A percentile compares a stretch with the other conserved stretches of the same genome.
Evolutionary conservation across 1,140 invertebrate genomes (phyloP).

Genomic region (Lasaia peninsularis): DNA sequence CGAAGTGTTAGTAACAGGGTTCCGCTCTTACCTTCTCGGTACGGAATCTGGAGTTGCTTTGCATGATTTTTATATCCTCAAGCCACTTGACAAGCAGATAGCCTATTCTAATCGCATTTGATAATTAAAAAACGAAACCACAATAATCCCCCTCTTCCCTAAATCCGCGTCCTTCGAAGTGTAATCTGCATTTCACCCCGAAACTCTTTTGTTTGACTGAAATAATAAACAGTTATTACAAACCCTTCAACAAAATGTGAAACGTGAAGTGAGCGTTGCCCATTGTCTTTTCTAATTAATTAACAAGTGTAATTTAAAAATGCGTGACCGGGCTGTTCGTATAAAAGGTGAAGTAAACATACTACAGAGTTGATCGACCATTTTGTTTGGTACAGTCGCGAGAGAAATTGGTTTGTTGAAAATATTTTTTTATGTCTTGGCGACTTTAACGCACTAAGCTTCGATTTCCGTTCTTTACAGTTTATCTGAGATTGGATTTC

Average conservation of each 20-base stretch:
- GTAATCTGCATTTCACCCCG: not conserved
- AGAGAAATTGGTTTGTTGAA: not conserved
- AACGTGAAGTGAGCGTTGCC: not conserved
- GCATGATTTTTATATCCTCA: too few relatives aligned
- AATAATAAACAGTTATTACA: slow-evolving; percentile 5
- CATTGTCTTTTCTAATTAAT: slow-evolving; percentile 1
- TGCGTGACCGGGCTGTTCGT: not conserved
- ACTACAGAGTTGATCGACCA: not conserved
- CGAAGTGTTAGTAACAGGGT: too few relatives aligned
- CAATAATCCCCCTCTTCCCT: too few relatives aligned
- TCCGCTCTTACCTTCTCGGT: too few relatives aligned
- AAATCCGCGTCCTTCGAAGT: too few relatives aligned
- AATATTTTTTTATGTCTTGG: too few relatives aligned
- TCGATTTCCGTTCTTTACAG: too few relatives aligned
- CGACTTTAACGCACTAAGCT: not conserved
- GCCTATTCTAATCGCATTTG: too few relatives aligned
- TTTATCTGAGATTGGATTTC: too few relatives aligned
- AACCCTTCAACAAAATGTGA: not conserved
- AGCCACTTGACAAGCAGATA: too few relatives aligned
- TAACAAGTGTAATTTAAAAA: slow-evolving; percentile 11
- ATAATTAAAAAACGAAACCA: too few relatives aligned
- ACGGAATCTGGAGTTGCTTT: too few relatives aligned
- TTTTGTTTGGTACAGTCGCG: not conserved
- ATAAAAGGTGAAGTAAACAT: not conserved
- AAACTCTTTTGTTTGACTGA: not conserved